A percentile compares a stretch with the other conserved stretches of the same genome.
phyloP scores from a whole-genome alignment of 2,113 vertebrate species.

The Cricetomys ansorgei region DNA sequence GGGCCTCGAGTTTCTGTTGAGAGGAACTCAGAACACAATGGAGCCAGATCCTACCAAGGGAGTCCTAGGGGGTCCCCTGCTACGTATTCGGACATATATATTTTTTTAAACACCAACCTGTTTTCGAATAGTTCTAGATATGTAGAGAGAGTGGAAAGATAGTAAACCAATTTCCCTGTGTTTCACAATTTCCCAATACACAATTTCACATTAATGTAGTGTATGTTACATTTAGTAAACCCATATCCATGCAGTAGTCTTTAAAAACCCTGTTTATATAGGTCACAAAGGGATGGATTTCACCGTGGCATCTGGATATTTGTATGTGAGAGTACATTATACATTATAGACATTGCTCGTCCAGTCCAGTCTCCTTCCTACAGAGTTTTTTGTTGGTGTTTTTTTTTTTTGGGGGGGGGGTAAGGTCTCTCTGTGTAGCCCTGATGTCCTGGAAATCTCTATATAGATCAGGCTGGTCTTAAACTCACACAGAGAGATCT shows the following conservation, averaged over 20 bases:
- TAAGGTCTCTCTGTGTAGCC: neutral
- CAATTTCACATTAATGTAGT: neutral
- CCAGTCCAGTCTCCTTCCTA: neutral
- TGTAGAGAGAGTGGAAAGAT: neutral
- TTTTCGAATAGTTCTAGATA: conserved; percentile 7
- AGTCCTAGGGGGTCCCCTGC: neutral
- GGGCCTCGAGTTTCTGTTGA: neutral
- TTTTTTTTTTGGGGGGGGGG: conserved; percentile 5
- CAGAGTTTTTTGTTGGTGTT: neutral
- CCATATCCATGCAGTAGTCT: neutral
- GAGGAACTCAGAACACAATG: fast-evolving
- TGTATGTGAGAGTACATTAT: neutral
- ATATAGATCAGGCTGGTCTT: neutral
- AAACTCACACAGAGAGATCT: neutral
- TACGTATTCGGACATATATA: neutral
- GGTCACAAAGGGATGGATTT: neutral
- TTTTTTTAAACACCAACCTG: neutral
- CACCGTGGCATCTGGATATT: neutral
- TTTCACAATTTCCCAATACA: neutral
- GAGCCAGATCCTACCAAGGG: too few species aligned
- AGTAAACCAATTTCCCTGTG: neutral
- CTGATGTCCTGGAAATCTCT: neutral
- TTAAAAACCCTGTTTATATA: neutral
- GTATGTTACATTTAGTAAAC: neutral
- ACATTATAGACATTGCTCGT: neutral